Evolutionary conservation across 2,113 vertebrate species (phyloP), one percentile per base, ranked within the genome.

Genomic region (Vombatus ursinus): DNA sequence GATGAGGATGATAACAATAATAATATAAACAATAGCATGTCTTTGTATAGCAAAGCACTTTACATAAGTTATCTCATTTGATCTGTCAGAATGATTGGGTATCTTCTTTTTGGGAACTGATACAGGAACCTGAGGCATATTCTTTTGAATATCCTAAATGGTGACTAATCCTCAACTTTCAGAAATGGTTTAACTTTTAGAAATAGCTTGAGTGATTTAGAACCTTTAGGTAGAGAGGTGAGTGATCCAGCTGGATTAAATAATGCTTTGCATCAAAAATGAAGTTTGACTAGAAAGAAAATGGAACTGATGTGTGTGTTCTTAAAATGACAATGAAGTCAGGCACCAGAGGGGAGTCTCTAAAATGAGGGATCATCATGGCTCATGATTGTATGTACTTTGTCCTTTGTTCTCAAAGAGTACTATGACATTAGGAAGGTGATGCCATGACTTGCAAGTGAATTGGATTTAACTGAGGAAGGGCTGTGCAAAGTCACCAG

Each of bases 251-350:
- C 12, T 94, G 51, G 92, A 96, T 93, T 53, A 52, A 68, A 68
- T n/a, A 84, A 49, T 95, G 37, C 77, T 61, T 94, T 37, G 93
- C 94, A 94, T 95, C 14, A 90, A 95, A 95, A 96, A 61, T 2
- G 44, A 4, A 14, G 91, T 91, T 50, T 92, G 31, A 92, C n/a
- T 50, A 91, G 48, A 26, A 94, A 22, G 1, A 51, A 47, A 94
- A 53, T 25, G 31, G 48, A 77, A 0, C 57, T 94, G 93, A 25
- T 54, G 44, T 54, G 48, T 52, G 95, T 49, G 53, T 53, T n/a
- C 24, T 52, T 49, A 91, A 92, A 49, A 47, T 93, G 31, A 37
- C 50, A 54, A 51, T n/a, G 93, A 92, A 91, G 50, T 22, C 8
- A 44, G 52, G 23, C 52, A 53, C 52, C 52, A 53, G 52, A 24